phyloP scores from a whole-genome alignment of 2,797 vertebrate genomes.

The Natrix natrix region DNA sequence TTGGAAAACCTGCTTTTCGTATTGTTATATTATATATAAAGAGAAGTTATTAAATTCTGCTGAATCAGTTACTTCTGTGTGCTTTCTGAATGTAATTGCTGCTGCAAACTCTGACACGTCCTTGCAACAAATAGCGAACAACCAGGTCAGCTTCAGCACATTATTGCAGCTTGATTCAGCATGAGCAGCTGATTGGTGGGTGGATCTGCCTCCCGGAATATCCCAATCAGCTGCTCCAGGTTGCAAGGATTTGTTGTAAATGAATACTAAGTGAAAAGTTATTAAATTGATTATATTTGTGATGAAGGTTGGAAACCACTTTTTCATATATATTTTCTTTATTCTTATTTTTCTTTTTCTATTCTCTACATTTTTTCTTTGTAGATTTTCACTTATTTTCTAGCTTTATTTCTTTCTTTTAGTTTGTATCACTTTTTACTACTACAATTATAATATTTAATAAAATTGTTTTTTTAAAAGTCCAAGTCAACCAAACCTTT shows the following conservation, averaged over 20 bases:
- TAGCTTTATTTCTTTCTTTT: neutral
- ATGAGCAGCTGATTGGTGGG: no score
- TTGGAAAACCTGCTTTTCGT: no score
- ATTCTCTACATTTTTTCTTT: neutral
- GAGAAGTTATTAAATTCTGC: no score
- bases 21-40: no score
- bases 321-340: neutral
- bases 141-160: no score
- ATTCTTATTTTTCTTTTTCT: neutral
- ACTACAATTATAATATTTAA: neutral
- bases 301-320: neutral
- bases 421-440: neutral
- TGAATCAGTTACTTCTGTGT: no score
- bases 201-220: no score
- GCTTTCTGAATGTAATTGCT: no score
- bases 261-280: neutral
- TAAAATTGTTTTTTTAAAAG: neutral
- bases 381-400: neutral
- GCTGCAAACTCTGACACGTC: no score
- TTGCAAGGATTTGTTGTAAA: neutral
- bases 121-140: no score
- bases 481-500: neutral
- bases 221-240: no score
- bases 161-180: no score
- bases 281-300: neutral